Percentiles rank a stretch among this genome's conserved stretches.
phyloP scores from a whole-genome alignment of 2,888 invertebrate species.

The Notodonta ziczac region DNA sequence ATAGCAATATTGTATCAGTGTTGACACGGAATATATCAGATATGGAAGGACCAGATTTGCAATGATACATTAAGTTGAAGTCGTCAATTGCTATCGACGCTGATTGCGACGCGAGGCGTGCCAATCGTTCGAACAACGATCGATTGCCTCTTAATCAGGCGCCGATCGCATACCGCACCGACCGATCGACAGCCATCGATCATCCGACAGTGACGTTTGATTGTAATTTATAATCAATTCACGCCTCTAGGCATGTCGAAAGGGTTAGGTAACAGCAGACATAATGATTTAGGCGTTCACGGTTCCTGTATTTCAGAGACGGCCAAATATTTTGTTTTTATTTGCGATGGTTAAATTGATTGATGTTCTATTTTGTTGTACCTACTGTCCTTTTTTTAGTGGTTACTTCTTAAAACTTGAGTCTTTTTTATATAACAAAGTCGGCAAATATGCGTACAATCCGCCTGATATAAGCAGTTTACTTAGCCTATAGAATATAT shows the following conservation, averaged over 20 bases:
- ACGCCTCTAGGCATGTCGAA: slow-evolving; percentile 15
- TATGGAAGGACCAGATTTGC: slow-evolving; percentile 14
- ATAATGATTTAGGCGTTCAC: slow-evolving; percentile 16
- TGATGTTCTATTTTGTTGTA: no score
- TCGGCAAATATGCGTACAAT: no score
- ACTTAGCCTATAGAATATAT: no score
- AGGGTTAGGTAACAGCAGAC: slow-evolving; percentile 11
- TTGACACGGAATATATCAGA: slow-evolving; percentile 4
- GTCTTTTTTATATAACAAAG: no score
- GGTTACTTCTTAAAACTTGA: no score
- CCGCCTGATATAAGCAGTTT: no score
- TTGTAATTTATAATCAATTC: slow-evolving; percentile 33
- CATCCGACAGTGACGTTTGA: slow-evolving; percentile 27
- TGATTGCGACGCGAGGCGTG: slow-evolving; percentile 30
- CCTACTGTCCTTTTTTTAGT: no score
- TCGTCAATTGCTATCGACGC: slow-evolving; percentile 37
- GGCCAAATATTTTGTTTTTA: no score
- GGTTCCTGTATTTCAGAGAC: neutral
- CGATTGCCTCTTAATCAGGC: slow-evolving; percentile 31
- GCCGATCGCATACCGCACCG: slow-evolving; percentile 28
- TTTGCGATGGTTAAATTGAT: no score
- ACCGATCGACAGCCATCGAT: slow-evolving; percentile 35
- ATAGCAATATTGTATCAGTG: neutral
- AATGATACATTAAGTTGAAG: slow-evolving; percentile 17
- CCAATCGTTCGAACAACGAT: slow-evolving; percentile 31